phyloP scores from a whole-genome alignment of 2,888 invertebrate species.

The Schizotus pectinicornis region DNA sequence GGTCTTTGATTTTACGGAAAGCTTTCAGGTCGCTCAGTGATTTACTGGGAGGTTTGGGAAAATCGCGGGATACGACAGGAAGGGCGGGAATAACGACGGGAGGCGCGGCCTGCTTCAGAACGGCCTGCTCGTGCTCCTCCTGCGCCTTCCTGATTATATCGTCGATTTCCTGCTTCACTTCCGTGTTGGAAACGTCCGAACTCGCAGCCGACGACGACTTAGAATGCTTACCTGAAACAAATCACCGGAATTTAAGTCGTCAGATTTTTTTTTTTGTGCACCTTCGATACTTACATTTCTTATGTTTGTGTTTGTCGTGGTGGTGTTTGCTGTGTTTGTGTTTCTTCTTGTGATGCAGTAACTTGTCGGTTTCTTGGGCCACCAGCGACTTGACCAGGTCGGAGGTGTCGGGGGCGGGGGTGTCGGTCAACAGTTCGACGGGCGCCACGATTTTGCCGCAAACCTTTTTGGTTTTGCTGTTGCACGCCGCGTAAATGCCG shows the following conservation, averaged over 20 bases:
- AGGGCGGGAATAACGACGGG: neutral
- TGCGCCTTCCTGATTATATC: conserved; percentile 54
- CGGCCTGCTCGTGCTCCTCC: conserved; percentile 51
- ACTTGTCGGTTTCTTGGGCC: conserved; percentile 44
- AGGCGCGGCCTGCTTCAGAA: conserved; percentile 20
- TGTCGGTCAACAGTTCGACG: conserved; percentile 32
- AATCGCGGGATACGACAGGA: neutral
- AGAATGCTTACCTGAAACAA: conserved; percentile 31
- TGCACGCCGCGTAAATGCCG: conserved; percentile 42
- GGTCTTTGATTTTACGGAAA: conserved; percentile 35
- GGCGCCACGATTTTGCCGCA: conserved; percentile 54
- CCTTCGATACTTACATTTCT: conserved; percentile 33
- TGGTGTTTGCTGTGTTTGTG: conserved; percentile 47
- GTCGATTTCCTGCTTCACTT: conserved; percentile 49
- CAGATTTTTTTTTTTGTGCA: no score
- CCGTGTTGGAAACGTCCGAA: conserved; percentile 9
- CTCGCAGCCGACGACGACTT: conserved; percentile 13
- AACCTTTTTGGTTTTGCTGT: conserved; percentile 50
- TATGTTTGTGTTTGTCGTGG: conserved; percentile 51
- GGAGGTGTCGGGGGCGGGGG: conserved; percentile 10
- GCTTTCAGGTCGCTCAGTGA: conserved; percentile 31
- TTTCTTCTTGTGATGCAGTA: conserved; percentile 47
- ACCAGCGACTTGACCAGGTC: conserved; percentile 46
- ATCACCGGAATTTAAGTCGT: no score
- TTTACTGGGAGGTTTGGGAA: neutral